phyloP scores from a whole-genome alignment of 2,797 vertebrate genomes.

The Moxostoma hubbsi region DNA sequence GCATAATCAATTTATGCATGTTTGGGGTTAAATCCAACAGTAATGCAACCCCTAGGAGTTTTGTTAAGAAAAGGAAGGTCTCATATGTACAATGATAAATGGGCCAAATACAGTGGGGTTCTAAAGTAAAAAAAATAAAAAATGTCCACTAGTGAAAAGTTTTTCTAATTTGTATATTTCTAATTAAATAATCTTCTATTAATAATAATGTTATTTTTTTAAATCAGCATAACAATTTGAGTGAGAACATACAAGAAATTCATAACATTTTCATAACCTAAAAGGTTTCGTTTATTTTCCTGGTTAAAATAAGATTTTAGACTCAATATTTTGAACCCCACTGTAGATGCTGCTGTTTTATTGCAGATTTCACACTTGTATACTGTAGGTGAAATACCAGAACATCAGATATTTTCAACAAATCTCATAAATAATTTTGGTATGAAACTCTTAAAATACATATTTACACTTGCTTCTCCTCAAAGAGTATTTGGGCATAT shows the following conservation, averaged over 20 bases:
- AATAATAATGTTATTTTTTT: too few relatives aligned
- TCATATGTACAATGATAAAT: constrained; percentile 13
- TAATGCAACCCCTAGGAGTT: constrained; percentile 1
- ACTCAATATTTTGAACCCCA: too few relatives aligned
- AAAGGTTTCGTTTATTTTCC: too few relatives aligned
- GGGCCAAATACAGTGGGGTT: constrained; percentile 10
- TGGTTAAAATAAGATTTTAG: too few relatives aligned
- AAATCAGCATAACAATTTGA: too few relatives aligned
- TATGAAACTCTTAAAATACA: constrained; percentile 48
- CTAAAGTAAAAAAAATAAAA: background rate
- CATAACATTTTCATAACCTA: too few relatives aligned
- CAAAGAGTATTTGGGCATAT: constrained; percentile 96
- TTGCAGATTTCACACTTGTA: constrained; percentile 29
- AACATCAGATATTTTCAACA: constrained; percentile 40
- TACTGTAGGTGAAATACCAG: constrained; percentile 6
- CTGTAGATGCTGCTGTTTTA: constrained; percentile 1
- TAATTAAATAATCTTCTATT: too few relatives aligned
- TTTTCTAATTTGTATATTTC: too few relatives aligned
- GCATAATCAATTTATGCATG: constrained; percentile 32
- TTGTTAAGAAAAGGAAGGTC: background rate
- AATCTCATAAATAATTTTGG: constrained; percentile 77
- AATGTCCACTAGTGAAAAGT: too few relatives aligned
- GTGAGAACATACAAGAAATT: too few relatives aligned
- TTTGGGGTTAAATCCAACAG: constrained; percentile 26
- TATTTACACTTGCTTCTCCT: constrained; percentile 87